Base-by-base conservation (phyloP, 2,888 invertebrate species). In the Cheilosia variabilis region DNA sequence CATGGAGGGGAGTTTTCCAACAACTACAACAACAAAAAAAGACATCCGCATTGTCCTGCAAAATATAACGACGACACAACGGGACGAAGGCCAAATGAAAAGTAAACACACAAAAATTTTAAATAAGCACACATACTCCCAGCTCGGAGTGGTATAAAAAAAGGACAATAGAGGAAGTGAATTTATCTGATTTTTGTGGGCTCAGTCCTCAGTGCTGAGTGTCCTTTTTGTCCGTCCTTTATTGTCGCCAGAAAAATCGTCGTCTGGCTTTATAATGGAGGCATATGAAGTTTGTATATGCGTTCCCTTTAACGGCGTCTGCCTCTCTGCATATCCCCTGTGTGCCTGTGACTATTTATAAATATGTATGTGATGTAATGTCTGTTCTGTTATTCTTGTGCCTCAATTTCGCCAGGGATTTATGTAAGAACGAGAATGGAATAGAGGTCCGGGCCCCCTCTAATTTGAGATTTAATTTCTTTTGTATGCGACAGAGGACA, bases 81-180 rank as follows among this genome's bases (percentile, higher is more conserved):
- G 10, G 31, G 31, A 69, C 79, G 31, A 65, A 58, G 80, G 55
- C 52, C 19, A 86, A 86, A 81, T 86, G 81, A 81, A 86, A 86
- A 81, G 81, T 81, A 86, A 86, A 86, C 86, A 86, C 63, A 86
- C 76, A 68, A 81, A 86, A 86, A 86, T 86, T 76, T 81, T 41
- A 86, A 86, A 86, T 81, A 76, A 86, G 72, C 86, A 86, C 19
- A 62, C 69, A 50, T 4, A 43, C 13, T 7, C 15, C 9, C 78
- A 58, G 68, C 15, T 22, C 6, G 27, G 57, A 57, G 34, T 43
- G 52, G 31, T 9, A 9, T 1, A 37, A 45, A 69, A 47, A 75
- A 80, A 69, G 71, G 80, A 84, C 80, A 80, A 84, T 80, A 53
- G 24, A 52, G 71, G 75, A 80, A 80, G 60, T 80, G 80, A 84